Evolutionary conservation across 2,888 invertebrate genomes (phyloP), one percentile per base, ranked within the genome.

Genomic region (Drosophila maculinotata): DNA sequence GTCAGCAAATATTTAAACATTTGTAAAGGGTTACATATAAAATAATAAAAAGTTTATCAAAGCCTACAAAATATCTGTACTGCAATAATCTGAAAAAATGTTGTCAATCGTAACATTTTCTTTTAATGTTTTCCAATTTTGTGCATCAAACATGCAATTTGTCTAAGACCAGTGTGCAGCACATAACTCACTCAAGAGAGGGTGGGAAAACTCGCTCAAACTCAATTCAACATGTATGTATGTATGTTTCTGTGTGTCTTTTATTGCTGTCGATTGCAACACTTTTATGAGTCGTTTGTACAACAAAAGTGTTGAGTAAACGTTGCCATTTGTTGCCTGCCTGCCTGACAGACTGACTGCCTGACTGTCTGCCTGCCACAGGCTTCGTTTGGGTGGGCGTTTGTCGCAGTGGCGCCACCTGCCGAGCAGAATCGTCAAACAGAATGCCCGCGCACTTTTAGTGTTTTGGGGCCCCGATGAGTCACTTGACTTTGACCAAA

Each of bases 401-500:
- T 58, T 76, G 78, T 73, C 78, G 41, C 36, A 35, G 35, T 30
- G 65, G 59, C 78, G 81, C 78, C 78, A 80, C 81, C 78, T 83
- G 78, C 53, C 69, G 78, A 42, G 15, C 41, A 72, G 20, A 49
- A 58, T 53, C 51, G 25, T 49, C 60, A 65, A 65, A 75, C 41
- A 78, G 45, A 41, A 52, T 70, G n/a, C 41, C 36, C 66, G 36
- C 58, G 54, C 47, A 70, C 47, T 72, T 73, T 42, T 17, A 41
- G 45, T 23, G 35, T 48, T 38, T 45, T 63, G 53, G 59, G 59
- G 47, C 42, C 14, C 17, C 57, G 47, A 70, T 76, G 76, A 83
- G 45, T 83, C 82, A 83, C 87, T 79, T 87, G 82, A 87, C 82
- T 83, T 83, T 83, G 82, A 86, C 86, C 67, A 74, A 76, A 82